phyloP scores from a whole-genome alignment of 2,888 invertebrate genomes.

The Hemithea aestivaria region DNA sequence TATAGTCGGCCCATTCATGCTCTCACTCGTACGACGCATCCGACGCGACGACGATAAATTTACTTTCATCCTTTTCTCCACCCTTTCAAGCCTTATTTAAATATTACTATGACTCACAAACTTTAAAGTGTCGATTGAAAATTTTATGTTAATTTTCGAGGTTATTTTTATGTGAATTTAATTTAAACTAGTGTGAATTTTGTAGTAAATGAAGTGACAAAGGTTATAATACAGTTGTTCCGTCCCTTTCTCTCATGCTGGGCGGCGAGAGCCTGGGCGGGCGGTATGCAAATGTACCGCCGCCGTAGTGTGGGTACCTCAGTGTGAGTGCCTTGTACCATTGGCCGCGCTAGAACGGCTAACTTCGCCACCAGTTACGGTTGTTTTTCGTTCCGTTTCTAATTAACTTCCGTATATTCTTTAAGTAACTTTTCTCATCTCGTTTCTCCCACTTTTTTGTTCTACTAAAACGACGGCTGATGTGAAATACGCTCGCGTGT shows the following conservation, averaged over 20 bases:
- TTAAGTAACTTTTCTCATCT: conserved; percentile 78
- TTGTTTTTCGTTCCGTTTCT: conserved; percentile 79
- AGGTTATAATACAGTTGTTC: conserved; percentile 47
- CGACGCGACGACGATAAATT: conserved; percentile 72
- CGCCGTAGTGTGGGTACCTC: conserved; percentile 58
- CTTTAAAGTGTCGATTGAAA: too few species aligned
- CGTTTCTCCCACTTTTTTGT: conserved; percentile 58
- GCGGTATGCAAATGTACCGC: conserved; percentile 79
- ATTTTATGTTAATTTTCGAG: too few species aligned
- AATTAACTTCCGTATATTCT: conserved; percentile 79
- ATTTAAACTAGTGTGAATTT: conserved; percentile 26
- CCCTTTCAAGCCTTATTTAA: conserved; percentile 50
- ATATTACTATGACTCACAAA: conserved; percentile 21
- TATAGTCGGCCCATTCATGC: conserved; percentile 65
- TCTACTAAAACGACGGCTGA: conserved; percentile 49
- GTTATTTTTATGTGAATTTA: too few species aligned
- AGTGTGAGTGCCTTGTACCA: conserved; percentile 75
- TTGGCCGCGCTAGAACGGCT: conserved; percentile 78
- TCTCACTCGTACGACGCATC: conserved; percentile 52
- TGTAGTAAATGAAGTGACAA: conserved; percentile 45
- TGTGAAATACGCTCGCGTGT: conserved; percentile 68
- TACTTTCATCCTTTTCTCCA: conserved; percentile 72
- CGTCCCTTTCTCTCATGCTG: conserved; percentile 73
- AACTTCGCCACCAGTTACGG: conserved; percentile 80
- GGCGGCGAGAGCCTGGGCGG: conserved; percentile 77